A percentile compares a stretch with the other conserved stretches of the same genome.
These are phyloP conservation scores for Drosophila funebris DNA, from an alignment of 1,140 invertebrate species.

Conservation along the genomic window DNA sequence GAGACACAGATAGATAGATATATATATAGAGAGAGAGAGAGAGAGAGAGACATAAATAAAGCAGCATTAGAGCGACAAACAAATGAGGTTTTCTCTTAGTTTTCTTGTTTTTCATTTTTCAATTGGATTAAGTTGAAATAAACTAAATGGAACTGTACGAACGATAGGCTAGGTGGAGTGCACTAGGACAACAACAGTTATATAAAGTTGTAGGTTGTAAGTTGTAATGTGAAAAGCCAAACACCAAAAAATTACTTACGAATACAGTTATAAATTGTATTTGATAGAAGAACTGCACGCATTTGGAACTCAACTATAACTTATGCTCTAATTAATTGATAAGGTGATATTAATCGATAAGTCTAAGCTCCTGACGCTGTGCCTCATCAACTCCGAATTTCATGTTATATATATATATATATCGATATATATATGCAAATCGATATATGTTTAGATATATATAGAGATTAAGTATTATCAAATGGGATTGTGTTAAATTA, in stretches of 20 bases:
- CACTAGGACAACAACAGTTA: conserved; percentile 47
- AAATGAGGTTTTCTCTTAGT: conserved; percentile 24
- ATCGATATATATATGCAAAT: background rate
- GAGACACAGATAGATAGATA: conserved; percentile 17
- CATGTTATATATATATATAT: conserved; percentile 52
- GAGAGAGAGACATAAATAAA: conserved; percentile 26
- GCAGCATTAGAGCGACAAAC: conserved; percentile 39
- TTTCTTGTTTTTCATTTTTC: background rate
- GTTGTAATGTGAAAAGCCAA: conserved; percentile 49
- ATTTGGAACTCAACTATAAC: conserved; percentile 41
- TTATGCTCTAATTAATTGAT: conserved; percentile 24
- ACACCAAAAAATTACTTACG: conserved; percentile 71
- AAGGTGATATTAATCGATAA: background rate
- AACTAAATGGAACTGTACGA: too few species aligned
- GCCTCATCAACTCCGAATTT: conserved; percentile 79
- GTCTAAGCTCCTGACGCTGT: conserved; percentile 17
- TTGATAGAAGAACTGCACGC: conserved; percentile 17
- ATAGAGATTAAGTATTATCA: conserved; percentile 23
- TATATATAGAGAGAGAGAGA: conserved; percentile 8
- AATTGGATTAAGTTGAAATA: too few species aligned
- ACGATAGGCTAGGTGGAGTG: too few species aligned
- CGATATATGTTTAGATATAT: conserved; percentile 3
- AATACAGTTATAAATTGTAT: conserved; percentile 5
- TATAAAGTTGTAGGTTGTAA: too few species aligned
- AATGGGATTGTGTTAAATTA: conserved; percentile 31